A percentile compares a stretch with the other conserved stretches of the same genome.
Conservation (phyloP, 1,140 invertebrate species). For the Drosophila pachea region DNA sequence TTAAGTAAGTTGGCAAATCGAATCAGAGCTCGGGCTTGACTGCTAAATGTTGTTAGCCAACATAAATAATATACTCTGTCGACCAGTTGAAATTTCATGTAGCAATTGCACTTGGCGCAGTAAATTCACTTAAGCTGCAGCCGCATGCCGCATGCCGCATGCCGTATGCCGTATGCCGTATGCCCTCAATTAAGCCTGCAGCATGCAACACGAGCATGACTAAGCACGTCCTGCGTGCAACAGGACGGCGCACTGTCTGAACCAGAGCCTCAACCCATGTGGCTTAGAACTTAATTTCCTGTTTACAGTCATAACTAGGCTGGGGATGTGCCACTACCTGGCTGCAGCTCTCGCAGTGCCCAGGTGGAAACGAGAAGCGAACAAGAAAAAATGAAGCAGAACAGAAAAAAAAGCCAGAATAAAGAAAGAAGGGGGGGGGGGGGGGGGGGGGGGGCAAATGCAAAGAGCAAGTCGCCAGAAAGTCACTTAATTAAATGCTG, state of each 20-base stretch:
- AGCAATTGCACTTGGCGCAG: conserved; percentile 31
- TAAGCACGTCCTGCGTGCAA: conserved; percentile 18
- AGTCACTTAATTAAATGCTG: conserved; percentile 61
- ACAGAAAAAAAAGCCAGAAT: conserved; percentile 1
- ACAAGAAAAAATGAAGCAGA: neutral
- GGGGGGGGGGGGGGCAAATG: too few relatives aligned
- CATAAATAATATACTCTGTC: too few relatives aligned
- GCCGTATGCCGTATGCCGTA: too few relatives aligned
- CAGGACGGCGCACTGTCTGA: neutral
- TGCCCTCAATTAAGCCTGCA: conserved; percentile 49
- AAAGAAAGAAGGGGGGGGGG: neutral
- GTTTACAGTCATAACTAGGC: conserved; percentile 48
- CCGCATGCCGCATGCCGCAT: too few relatives aligned
- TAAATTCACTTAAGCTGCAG: conserved; percentile 47
- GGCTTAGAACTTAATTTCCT: conserved; percentile 55
- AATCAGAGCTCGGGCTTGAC: too few relatives aligned
- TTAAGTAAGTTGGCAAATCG: too few relatives aligned
- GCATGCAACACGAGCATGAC: conserved; percentile 31
- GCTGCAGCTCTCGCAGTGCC: conserved; percentile 36
- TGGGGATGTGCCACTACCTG: conserved; percentile 8
- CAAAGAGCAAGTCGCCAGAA: conserved; percentile 16
- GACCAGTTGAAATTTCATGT: neutral
- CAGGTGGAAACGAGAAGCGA: neutral
- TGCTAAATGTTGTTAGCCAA: too few relatives aligned
- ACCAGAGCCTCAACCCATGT: neutral